phyloP scores from a whole-genome alignment of 2,888 invertebrate genomes.

The Yponomeuta malinellus region DNA sequence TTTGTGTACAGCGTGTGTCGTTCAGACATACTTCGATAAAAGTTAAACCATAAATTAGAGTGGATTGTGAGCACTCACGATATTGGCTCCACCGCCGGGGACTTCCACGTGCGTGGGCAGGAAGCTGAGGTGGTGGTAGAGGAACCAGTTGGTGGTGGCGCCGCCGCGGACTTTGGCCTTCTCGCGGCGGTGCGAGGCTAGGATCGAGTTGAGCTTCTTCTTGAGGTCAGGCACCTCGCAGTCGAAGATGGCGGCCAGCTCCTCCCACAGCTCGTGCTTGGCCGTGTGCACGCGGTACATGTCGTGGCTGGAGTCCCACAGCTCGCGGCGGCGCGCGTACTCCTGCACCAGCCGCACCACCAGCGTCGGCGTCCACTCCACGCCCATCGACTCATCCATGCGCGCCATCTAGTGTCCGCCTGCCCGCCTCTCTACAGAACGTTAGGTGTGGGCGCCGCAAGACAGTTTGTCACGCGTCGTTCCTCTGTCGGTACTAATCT shows the following conservation, averaged over 20 bases:
- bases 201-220: slow-evolving; percentile 60
- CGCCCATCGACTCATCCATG: not conserved
- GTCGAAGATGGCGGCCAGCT: slow-evolving; percentile 45
- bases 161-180: slow-evolving; percentile 50
- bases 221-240: slow-evolving; percentile 52
- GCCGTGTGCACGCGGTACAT: slow-evolving; percentile 45
- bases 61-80: not conserved
- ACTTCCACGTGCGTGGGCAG: slow-evolving; percentile 44
- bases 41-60: too few species aligned
- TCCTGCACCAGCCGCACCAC: slow-evolving; percentile 45
- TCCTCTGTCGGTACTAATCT: not conserved
- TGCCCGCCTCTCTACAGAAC: too few species aligned
- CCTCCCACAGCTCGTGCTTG: slow-evolving; percentile 54
- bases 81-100: not conserved
- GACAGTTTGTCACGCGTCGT: not conserved
- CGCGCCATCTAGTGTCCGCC: not conserved
- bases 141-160: slow-evolving; percentile 50
- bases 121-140: slow-evolving; percentile 52
- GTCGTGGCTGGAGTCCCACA: slow-evolving; percentile 50
- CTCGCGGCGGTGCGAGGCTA: slow-evolving; percentile 62
- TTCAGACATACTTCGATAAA: not conserved
- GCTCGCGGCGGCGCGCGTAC: slow-evolving; percentile 40
- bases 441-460: too few species aligned
- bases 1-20: too few species aligned
- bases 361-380: slow-evolving; percentile 51